Evolutionary conservation across 2,113 vertebrate genomes (phyloP).

Genomic region (Malurus alboscapulatus): DNA sequence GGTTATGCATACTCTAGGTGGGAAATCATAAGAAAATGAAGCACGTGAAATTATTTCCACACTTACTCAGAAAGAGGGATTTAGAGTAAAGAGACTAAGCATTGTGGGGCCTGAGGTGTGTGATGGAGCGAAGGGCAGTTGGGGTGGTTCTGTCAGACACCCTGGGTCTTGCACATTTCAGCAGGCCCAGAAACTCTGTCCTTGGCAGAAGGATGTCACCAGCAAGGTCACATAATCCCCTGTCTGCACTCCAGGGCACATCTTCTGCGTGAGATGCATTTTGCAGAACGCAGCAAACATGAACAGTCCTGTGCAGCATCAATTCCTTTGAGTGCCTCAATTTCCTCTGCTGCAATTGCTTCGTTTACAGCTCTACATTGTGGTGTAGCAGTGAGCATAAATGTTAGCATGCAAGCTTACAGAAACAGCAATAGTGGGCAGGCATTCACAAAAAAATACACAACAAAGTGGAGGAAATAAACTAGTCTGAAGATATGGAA

Average conservation of each 20-base stretch:
- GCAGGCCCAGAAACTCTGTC: neutral
- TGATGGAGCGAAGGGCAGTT: neutral
- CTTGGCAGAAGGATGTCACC: neutral
- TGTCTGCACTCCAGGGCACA: neutral
- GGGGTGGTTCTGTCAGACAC: neutral
- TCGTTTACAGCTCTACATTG: neutral
- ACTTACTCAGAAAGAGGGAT: neutral
- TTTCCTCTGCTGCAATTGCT: neutral
- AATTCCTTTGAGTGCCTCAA: neutral
- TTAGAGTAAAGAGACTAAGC: neutral
- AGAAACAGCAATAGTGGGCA: fast-evolving
- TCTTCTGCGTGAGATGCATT: fast-evolving
- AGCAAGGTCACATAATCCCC: neutral
- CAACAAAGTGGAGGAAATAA: neutral
- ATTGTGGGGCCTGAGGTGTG: neutral
- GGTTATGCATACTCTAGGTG: neutral
- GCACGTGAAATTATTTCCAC: neutral
- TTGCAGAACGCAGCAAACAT: neutral
- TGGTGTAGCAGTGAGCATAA: neutral
- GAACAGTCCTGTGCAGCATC: neutral
- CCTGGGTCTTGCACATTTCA: fast-evolving
- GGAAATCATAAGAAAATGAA: neutral
- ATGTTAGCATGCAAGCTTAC: neutral
- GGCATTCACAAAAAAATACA: neutral
- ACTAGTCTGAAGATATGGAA: neutral